phyloP scores from a whole-genome alignment of 1,140 invertebrate genomes.

The Drosophila tani region DNA sequence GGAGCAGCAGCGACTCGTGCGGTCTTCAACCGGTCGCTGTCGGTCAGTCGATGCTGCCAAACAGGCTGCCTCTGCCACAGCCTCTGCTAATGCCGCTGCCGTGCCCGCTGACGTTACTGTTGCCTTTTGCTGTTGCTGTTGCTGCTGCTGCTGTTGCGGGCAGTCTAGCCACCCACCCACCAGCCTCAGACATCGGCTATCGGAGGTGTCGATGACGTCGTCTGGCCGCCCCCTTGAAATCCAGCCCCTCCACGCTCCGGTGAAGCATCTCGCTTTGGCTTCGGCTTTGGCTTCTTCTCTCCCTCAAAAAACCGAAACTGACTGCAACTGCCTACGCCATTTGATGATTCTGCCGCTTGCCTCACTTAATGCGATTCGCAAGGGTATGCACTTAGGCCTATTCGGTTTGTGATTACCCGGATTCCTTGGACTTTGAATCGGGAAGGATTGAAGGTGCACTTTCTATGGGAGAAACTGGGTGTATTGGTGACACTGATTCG shows the following conservation, averaged over 20 bases:
- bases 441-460: neutral
- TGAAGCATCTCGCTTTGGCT: slow-evolving; percentile 10
- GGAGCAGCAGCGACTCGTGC: slow-evolving; percentile 56
- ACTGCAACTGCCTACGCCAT: slow-evolving; percentile 57
- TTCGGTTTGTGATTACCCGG: slow-evolving; percentile 26
- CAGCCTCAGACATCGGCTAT: slow-evolving; percentile 71
- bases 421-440: neutral
- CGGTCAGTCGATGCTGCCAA: slow-evolving; percentile 48
- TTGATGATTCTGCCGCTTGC: slow-evolving; percentile 48
- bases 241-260: neutral
- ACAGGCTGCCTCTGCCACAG: slow-evolving; percentile 26
- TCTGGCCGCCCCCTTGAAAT: slow-evolving; percentile 40
- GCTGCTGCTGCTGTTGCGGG: slow-evolving; percentile 13
- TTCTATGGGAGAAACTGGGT: too few species aligned
- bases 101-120: neutral
- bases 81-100: slow-evolving; percentile 3
- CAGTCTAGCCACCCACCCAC: slow-evolving; percentile 72
- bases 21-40: slow-evolving; percentile 75
- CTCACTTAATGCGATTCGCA: slow-evolving; percentile 33
- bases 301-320: slow-evolving; percentile 26
- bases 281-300: slow-evolving; percentile 3
- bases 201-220: slow-evolving; percentile 80
- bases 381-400: slow-evolving; percentile 36
- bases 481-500: neutral
- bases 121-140: slow-evolving; percentile 4